phyloP scores from a whole-genome alignment of 2,113 vertebrate species.

The Onychorhynchus coronatus region DNA sequence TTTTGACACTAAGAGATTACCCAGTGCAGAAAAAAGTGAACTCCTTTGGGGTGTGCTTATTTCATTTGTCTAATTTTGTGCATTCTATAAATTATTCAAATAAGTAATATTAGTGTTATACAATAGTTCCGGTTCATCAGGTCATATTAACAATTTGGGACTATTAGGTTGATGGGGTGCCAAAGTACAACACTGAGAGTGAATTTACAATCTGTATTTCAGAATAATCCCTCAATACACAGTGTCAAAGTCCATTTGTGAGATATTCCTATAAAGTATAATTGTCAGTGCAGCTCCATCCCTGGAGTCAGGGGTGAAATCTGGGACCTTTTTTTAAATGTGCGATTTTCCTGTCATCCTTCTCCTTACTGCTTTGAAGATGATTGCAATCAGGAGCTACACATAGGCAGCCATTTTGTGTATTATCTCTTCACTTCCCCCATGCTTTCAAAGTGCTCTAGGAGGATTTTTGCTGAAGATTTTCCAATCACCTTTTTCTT shows the following conservation, averaged over 20 bases:
- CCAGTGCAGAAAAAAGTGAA: neutral
- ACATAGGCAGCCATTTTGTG: neutral
- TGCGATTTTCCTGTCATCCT: neutral
- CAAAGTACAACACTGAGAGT: neutral
- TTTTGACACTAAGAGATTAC: neutral
- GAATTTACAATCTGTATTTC: constrained; percentile 5
- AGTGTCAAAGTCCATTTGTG: neutral
- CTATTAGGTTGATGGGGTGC: neutral
- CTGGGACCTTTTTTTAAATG: neutral
- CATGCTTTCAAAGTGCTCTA: constrained; percentile 6
- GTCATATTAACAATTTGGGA: constrained; percentile 7
- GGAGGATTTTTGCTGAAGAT: constrained; percentile 20
- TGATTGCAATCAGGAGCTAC: neutral
- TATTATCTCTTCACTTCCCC: neutral
- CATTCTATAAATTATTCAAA: constrained; percentile 11
- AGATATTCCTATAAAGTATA: neutral
- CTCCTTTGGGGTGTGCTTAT: neutral
- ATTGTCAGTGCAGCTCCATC: neutral
- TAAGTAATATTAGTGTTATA: constrained; percentile 13
- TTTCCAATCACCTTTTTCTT: constrained; percentile 13
- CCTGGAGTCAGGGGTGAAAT: neutral
- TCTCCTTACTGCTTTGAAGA: neutral
- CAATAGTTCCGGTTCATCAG: neutral
- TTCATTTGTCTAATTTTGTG: neutral
- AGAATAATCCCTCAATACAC: neutral